These are phyloP conservation scores for Acleris cristana DNA, from an alignment of 2,888 invertebrate genomes.

Conservation along the genomic window DNA sequence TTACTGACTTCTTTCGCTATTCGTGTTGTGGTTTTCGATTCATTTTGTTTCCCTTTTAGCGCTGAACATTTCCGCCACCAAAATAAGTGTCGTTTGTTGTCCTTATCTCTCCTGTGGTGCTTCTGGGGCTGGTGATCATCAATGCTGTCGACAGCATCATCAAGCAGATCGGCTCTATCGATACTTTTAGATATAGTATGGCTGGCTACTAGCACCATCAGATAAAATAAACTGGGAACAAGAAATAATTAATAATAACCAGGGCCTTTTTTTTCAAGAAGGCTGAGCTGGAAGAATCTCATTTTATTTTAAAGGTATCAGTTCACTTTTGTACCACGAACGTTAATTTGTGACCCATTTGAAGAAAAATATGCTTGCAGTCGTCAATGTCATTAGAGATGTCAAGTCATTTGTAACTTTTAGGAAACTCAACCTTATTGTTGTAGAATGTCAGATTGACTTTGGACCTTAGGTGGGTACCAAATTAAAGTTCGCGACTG, in stretches of 20 bases:
- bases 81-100: slow-evolving; percentile 27
- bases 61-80: slow-evolving; percentile 42
- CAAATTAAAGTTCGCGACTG: too few species aligned
- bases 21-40: background rate
- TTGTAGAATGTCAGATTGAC: too few species aligned
- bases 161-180: slow-evolving; percentile 47
- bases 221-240: slow-evolving; percentile 70
- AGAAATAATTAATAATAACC: slow-evolving; percentile 10
- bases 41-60: background rate
- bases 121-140: slow-evolving; percentile 10
- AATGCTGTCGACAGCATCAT: slow-evolving; percentile 50
- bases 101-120: background rate
- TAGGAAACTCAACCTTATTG: too few species aligned
- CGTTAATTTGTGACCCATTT: too few species aligned
- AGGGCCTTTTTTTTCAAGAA: too few species aligned
- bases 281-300: too few species aligned
- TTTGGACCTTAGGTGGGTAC: too few species aligned
- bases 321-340: too few species aligned
- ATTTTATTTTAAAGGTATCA: too few species aligned
- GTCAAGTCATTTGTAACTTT: too few species aligned
- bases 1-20: background rate
- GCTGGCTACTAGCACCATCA: slow-evolving; percentile 64
- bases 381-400: too few species aligned
- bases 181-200: slow-evolving; percentile 71
- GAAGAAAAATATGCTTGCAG: too few species aligned